phyloP scores from a whole-genome alignment of 1,140 invertebrate species.

The Solen grandis region DNA sequence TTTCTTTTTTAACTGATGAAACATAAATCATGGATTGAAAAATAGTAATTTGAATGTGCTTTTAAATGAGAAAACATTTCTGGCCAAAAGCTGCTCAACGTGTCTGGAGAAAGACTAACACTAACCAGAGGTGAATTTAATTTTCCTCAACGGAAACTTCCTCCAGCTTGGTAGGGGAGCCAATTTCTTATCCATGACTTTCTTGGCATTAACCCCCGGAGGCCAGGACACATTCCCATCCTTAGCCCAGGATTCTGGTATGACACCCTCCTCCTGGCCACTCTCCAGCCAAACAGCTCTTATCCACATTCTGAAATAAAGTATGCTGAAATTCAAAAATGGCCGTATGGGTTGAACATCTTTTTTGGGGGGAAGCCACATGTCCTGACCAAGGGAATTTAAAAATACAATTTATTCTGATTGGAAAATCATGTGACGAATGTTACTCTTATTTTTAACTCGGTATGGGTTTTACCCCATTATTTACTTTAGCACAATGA shows the following conservation, averaged over 20 bases:
- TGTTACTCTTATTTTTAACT: too few relatives aligned
- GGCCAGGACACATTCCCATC: conserved; percentile 21
- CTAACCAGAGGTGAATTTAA: conserved; percentile 41
- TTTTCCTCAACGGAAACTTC: conserved; percentile 12
- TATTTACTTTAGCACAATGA: too few relatives aligned
- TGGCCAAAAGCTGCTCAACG: too few relatives aligned
- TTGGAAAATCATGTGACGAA: too few relatives aligned
- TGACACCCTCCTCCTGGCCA: conserved; percentile 30
- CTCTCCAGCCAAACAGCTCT: conserved; percentile 36
- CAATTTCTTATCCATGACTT: neutral
- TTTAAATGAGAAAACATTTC: neutral
- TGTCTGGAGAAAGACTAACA: neutral
- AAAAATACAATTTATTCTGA: too few relatives aligned
- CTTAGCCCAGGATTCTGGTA: conserved; percentile 27
- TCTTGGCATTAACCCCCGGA: conserved; percentile 4
- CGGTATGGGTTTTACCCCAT: too few relatives aligned
- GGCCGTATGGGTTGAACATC: too few relatives aligned
- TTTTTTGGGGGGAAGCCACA: too few relatives aligned
- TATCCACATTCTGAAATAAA: conserved; percentile 36
- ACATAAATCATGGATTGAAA: neutral
- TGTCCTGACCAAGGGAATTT: too few relatives aligned
- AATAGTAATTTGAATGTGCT: neutral
- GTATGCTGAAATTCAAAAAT: too few relatives aligned
- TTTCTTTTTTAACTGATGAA: neutral
- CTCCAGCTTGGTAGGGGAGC: conserved; percentile 10